phyloP scores from a whole-genome alignment of 2,888 invertebrate species.

The Ophion ventricosus region DNA sequence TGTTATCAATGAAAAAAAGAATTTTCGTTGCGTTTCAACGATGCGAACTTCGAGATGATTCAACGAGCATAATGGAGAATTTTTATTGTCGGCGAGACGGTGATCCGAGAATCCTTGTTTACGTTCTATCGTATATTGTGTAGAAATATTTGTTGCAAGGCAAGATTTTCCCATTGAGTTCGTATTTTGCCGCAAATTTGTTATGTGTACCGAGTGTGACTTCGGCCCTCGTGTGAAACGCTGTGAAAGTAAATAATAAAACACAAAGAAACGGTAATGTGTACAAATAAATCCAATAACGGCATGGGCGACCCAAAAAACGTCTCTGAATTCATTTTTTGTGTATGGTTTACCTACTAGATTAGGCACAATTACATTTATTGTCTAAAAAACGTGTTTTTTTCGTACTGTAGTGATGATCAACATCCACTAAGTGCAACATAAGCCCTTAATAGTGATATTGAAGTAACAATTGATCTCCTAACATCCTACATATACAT shows the following conservation, averaged over 20 bases:
- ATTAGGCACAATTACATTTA: too few relatives aligned
- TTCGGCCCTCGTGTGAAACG: neutral
- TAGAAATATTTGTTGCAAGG: neutral
- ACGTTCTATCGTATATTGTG: neutral
- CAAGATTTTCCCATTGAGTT: neutral
- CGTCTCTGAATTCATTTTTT: too few relatives aligned
- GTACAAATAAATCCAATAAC: neutral
- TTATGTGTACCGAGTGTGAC: neutral
- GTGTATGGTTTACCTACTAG: too few relatives aligned
- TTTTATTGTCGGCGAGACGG: neutral
- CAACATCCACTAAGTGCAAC: too few relatives aligned
- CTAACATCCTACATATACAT: too few relatives aligned
- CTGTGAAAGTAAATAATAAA: neutral
- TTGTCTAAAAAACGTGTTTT: too few relatives aligned
- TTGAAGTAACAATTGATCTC: too few relatives aligned
- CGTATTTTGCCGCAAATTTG: neutral
- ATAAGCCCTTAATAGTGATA: too few relatives aligned
- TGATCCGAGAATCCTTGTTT: neutral
- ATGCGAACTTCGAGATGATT: neutral
- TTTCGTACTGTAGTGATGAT: too few relatives aligned
- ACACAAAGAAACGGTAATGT: neutral
- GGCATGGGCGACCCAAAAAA: too few relatives aligned
- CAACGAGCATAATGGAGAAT: neutral
- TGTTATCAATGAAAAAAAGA: too few relatives aligned
- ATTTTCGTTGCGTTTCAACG: too few relatives aligned